Conservation (phyloP, 2,797 vertebrate species). For the Dermochelys coriacea region DNA sequence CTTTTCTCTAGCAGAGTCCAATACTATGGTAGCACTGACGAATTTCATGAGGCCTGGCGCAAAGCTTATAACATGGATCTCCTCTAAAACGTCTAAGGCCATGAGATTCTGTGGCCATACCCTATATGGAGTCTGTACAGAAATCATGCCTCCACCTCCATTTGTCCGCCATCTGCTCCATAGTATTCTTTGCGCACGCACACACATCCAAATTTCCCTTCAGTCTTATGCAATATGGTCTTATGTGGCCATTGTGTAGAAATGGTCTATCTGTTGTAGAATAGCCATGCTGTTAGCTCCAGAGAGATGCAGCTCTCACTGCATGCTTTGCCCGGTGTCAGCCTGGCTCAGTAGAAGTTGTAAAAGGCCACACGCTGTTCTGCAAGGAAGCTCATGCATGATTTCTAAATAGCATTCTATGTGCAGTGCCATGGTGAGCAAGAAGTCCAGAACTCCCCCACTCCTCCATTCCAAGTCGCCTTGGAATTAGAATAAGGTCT, state of each 20-base stretch:
- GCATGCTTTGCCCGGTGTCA: neutral
- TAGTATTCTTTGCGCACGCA: neutral
- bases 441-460: neutral
- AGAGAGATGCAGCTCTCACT: neutral
- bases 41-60: neutral
- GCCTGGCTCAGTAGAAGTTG: neutral
- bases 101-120: neutral
- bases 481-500: neutral
- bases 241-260: neutral
- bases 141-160: neutral
- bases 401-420: neutral
- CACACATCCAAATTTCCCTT: neutral
- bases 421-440: neutral
- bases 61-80: neutral
- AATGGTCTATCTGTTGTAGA: neutral
- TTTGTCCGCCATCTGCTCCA: neutral
- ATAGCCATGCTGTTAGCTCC: neutral
- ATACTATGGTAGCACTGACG: neutral
- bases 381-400: neutral
- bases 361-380: neutral
- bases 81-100: neutral
- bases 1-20: neutral
- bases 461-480: neutral
- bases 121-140: neutral
- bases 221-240: too few relatives aligned